A percentile compares a stretch with the other conserved stretches of the same genome.
Evolutionary conservation across 30 jellyfish, hydroid and myxozoan species (phyloP).

Genomic region (Pseudorhiza aurosa): DNA sequence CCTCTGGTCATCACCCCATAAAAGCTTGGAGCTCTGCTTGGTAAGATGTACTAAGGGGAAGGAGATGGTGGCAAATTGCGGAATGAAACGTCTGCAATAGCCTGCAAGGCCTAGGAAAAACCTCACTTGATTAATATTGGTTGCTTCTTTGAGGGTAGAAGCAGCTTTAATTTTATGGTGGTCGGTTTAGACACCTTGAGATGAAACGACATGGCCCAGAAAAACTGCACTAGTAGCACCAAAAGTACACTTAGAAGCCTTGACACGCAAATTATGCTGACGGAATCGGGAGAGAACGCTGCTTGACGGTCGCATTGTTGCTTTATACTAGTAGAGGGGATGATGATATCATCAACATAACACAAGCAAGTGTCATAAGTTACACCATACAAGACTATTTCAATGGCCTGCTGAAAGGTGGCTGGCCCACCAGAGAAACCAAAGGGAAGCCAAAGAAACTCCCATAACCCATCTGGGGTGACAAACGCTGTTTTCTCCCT

Average conservation of each 20-base stretch:
- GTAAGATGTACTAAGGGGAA: conserved; percentile 34
- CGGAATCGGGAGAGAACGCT: conserved; percentile 27
- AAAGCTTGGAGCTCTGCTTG: conserved; percentile 16
- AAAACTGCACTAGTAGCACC: conserved; percentile 15
- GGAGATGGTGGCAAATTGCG: conserved; percentile 49
- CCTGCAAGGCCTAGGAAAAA: conserved; percentile 62
- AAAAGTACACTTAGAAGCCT: conserved; percentile 33
- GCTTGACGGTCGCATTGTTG: conserved; percentile 49
- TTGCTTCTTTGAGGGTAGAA: background rate
- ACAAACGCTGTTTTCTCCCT: conserved; percentile 42
- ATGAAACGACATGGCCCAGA: conserved; percentile 66
- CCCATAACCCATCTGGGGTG: conserved; percentile 46
- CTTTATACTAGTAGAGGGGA: conserved; percentile 13
- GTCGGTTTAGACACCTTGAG: conserved; percentile 48
- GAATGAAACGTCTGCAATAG: conserved; percentile 42
- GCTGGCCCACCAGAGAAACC: conserved; percentile 57
- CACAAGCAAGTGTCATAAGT: conserved; percentile 46
- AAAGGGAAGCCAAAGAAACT: conserved; percentile 47
- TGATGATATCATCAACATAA: conserved; percentile 51
- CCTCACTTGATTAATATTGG: conserved; percentile 20
- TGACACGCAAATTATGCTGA: conserved; percentile 9
- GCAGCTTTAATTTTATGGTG: conserved; percentile 27
- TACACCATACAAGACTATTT: conserved; percentile 44
- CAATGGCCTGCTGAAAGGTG: conserved; percentile 35
- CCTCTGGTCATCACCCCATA: conserved; percentile 28